Conservation (phyloP, 1,140 invertebrate species). For the Physella acuta region DNA sequence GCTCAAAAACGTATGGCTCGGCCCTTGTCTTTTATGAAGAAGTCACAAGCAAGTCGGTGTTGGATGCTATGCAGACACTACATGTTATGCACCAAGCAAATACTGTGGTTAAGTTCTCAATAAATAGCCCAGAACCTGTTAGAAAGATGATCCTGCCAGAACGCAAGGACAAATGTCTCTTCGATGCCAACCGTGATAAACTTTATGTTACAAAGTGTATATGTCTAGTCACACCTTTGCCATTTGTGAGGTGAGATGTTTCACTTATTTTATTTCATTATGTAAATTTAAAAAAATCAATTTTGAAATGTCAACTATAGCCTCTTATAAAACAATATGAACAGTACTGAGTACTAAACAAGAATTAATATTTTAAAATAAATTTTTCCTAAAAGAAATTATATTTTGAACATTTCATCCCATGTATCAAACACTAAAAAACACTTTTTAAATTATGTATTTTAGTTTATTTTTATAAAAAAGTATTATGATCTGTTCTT, state of each 20-base stretch:
- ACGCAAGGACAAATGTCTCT: constrained; percentile 65
- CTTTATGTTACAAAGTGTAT: constrained; percentile 94
- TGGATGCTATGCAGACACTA: constrained; percentile 89
- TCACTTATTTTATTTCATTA: neutral
- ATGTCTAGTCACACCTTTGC: constrained; percentile 81
- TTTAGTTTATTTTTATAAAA: neutral
- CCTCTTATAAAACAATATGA: too few species aligned
- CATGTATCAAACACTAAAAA: too few species aligned
- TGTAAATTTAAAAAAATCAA: too few species aligned
- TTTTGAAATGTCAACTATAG: too few species aligned
- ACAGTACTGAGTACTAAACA: too few species aligned
- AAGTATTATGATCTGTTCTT: neutral
- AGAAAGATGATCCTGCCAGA: constrained; percentile 32
- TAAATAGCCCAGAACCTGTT: constrained; percentile 43
- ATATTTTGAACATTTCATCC: too few species aligned
- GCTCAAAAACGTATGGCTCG: constrained; percentile 88
- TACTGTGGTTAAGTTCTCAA: constrained; percentile 28
- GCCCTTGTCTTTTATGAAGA: constrained; percentile 94
- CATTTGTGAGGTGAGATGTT: constrained; percentile 72
- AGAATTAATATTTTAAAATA: too few species aligned
- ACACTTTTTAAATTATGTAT: too few species aligned
- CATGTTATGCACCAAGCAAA: constrained; percentile 92
- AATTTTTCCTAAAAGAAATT: too few species aligned
- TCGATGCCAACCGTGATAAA: constrained; percentile 89
- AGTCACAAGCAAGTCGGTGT: constrained; percentile 86